phyloP scores from a whole-genome alignment of 2,888 invertebrate species.

The Priocnemis perturbator region DNA sequence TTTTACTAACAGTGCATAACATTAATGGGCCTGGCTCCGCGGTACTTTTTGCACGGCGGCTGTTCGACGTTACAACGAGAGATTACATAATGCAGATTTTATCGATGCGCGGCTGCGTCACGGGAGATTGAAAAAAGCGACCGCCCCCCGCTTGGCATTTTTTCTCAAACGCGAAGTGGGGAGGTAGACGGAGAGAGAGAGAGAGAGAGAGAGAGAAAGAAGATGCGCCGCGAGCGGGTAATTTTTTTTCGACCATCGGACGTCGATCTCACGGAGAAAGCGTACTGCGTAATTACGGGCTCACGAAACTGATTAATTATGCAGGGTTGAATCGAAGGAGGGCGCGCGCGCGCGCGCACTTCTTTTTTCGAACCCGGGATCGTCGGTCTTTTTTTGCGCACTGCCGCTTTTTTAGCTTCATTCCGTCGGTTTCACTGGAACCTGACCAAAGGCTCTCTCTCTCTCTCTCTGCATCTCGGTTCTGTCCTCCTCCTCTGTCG shows the following conservation, averaged over 20 bases:
- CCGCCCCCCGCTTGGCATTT: constrained; percentile 11
- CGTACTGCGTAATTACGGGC: constrained; percentile 57
- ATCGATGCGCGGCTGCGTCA: constrained; percentile 39
- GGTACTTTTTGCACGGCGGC: background rate
- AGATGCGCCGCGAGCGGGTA: constrained; percentile 15
- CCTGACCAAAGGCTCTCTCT: background rate
- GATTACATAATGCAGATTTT: constrained; percentile 32
- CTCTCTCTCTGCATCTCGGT: background rate
- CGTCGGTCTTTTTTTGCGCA: background rate
- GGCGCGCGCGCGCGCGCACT: background rate
- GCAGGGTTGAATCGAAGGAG: constrained; percentile 43
- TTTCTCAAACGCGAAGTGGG: background rate
- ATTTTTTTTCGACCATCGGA: constrained; percentile 17
- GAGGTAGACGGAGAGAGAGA: no score
- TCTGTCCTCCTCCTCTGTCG: background rate
- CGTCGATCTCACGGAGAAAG: constrained; percentile 35
- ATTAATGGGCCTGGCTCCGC: constrained; percentile 24
- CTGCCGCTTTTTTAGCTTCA: background rate
- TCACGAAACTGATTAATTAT: constrained; percentile 62
- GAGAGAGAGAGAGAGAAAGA: no score
- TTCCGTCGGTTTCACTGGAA: constrained; percentile 3
- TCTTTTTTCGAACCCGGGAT: background rate
- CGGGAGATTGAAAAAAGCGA: constrained; percentile 28
- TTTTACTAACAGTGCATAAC: constrained; percentile 26
- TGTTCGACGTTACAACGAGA: constrained; percentile 4